phyloP scores from a whole-genome alignment of 2,797 vertebrate genomes.

The Pipistrellus nathusii region DNA sequence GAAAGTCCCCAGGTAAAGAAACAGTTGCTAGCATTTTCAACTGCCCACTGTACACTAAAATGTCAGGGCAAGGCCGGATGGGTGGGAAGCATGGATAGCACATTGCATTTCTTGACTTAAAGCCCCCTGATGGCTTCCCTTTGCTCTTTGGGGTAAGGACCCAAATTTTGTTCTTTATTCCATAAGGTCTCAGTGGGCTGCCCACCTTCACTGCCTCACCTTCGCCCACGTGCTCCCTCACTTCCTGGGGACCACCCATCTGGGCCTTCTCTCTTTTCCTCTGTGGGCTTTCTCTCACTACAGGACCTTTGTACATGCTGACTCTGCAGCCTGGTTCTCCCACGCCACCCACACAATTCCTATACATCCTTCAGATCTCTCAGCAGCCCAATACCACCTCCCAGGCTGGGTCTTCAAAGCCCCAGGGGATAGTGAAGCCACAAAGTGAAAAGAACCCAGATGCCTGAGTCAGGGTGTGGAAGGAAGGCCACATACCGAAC shows the following conservation, averaged over 20 bases:
- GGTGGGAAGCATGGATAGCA: not conserved
- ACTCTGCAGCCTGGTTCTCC: not conserved
- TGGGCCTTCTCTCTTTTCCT: not conserved
- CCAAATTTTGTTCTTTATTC: not conserved
- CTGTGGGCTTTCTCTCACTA: slow-evolving; percentile 7
- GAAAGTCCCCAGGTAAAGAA: not conserved
- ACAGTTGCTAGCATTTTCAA: not conserved
- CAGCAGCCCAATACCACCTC: not conserved
- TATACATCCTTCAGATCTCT: not conserved
- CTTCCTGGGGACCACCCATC: not conserved
- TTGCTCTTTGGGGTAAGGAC: slow-evolving; percentile 5
- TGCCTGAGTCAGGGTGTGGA: not conserved
- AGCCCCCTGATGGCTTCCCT: not conserved
- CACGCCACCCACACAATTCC: not conserved
- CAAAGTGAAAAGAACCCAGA: not conserved
- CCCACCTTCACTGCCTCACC: not conserved
- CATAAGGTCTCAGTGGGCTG: not conserved
- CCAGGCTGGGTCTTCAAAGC: not conserved
- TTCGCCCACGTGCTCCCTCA: not conserved
- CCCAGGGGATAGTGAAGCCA: not conserved
- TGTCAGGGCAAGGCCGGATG: no score
- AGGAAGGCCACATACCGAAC: not conserved
- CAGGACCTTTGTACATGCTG: not conserved
- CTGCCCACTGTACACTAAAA: not conserved
- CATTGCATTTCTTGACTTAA: not conserved